These are phyloP conservation scores for Zaprionus tsacasi DNA, from an alignment of 1,140 invertebrate genomes.

Conservation along the genomic window DNA sequence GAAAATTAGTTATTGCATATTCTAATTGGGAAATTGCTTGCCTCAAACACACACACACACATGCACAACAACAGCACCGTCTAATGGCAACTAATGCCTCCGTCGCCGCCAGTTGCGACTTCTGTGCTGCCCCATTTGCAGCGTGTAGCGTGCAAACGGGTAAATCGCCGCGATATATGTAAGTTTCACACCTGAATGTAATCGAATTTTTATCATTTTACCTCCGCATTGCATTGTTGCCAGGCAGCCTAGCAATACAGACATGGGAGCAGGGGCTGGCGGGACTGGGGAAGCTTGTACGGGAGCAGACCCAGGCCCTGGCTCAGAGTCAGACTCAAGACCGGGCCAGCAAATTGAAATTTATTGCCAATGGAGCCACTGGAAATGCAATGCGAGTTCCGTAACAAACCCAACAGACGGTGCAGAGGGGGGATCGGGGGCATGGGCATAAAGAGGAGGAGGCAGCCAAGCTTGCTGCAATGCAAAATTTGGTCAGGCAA, in stretches of 20 bases:
- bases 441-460: constrained; percentile 14
- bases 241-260: constrained; percentile 50
- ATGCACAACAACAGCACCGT: not conserved
- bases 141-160: constrained; percentile 67
- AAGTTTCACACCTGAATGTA: constrained; percentile 81
- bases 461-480: constrained; percentile 8
- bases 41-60: not conserved
- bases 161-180: constrained; percentile 75
- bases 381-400: constrained; percentile 66
- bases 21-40: constrained; percentile 1
- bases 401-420: constrained; percentile 22
- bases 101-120: not conserved
- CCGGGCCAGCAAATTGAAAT: constrained; percentile 76
- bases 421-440: not conserved
- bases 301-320: constrained; percentile 27
- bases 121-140: constrained; percentile 8
- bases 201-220: constrained; percentile 83
- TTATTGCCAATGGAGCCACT: constrained; percentile 78
- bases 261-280: not conserved
- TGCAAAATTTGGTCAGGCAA: constrained; percentile 72
- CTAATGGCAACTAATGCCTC: constrained; percentile 1
- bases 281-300: not conserved
- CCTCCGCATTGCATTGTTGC: constrained; percentile 80
- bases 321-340: constrained; percentile 31
- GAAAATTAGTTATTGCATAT: constrained; percentile 8